Base-by-base conservation (phyloP, 2,888 invertebrate genomes). In the Polylopha cassiicola region DNA sequence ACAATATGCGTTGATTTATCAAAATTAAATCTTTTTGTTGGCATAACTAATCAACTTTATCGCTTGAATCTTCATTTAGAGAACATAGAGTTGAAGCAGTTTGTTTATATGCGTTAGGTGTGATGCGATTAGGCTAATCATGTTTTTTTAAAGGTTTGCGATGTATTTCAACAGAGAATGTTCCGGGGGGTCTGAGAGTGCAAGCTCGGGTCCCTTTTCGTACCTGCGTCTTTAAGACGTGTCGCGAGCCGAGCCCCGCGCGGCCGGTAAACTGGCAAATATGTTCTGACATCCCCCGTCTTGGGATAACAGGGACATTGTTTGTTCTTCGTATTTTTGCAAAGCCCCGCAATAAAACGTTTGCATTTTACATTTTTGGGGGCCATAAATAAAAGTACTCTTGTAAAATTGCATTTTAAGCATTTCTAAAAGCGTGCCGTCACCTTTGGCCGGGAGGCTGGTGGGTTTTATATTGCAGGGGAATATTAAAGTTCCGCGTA, bases 321-420 rank as follows among this genome's bases (percentile, higher is more conserved):
- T 84, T 85, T 84, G 82, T 81, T 79, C 77, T 76, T 72, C 70
- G 62, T 72, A 80, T 80, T 82, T 78, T 78, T 78, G 73, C 70
- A 79, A 73, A 76, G 74, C 75, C 70, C 57, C 57, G 76, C 79
- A 82, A 81, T 85, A 84, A 82, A 85, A 84, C 73, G 77, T 81
- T 81, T 77, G 76, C 74, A 79, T 81, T 82, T 82, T 77, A 79
- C 78, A 82, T 82, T 81, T 80, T 75, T 74, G 73, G 73, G 70
- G 76, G 65, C 66, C 77, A 81, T 81, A 81, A 82, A 82, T 82
- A 81, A 76, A 73, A 73, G 65, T 68, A 56, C 70, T 69, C 69
- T 65, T 66, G 72, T 78, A 77, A 82, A 82, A 85, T 85, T 82
- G 81, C 82, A 82, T 80, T 82, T 79, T 79, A 82, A 84, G 81